A percentile compares a stretch with the other conserved stretches of the same genome.
These are phyloP conservation scores for Oncorhynchus masou DNA, from an alignment of 2,113 vertebrate genomes.

Conservation along the genomic window DNA sequence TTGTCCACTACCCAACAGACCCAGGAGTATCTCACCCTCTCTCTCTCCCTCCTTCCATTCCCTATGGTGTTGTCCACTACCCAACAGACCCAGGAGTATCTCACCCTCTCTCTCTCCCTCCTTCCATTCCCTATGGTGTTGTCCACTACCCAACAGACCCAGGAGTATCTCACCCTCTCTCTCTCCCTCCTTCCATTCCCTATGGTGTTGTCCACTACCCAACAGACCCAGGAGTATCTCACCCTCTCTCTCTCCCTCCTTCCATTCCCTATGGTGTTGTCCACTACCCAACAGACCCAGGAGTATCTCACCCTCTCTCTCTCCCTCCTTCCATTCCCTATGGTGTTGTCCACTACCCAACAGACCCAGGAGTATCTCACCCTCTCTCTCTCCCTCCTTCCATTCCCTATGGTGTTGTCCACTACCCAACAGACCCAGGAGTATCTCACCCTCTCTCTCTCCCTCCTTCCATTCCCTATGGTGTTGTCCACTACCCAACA, in stretches of 20 bases:
- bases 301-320: conserved; percentile 4
- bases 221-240: conserved; percentile 70
- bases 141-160: conserved; percentile 94
- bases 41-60: neutral
- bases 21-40: neutral
- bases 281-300: conserved; percentile 91
- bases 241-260: conserved; percentile 28
- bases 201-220: conserved; percentile 98
- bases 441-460: conserved; percentile 11
- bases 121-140: conserved; percentile 78
- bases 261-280: conserved; percentile 81
- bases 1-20: conserved; percentile 98
- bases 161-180: neutral
- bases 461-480: conserved; percentile 63
- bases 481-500: conserved; percentile 99
- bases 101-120: conserved; percentile 28
- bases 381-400: conserved; percentile 29
- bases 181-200: conserved; percentile 25
- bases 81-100: conserved; percentile 77
- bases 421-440: conserved; percentile 87
- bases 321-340: conserved; percentile 46
- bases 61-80: conserved; percentile 94
- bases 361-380: conserved; percentile 59
- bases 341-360: conserved; percentile 98
- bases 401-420: conserved; percentile 85